Evolutionary conservation across 2,888 invertebrate species (phyloP).

Genomic region (Brachyptera risi): DNA sequence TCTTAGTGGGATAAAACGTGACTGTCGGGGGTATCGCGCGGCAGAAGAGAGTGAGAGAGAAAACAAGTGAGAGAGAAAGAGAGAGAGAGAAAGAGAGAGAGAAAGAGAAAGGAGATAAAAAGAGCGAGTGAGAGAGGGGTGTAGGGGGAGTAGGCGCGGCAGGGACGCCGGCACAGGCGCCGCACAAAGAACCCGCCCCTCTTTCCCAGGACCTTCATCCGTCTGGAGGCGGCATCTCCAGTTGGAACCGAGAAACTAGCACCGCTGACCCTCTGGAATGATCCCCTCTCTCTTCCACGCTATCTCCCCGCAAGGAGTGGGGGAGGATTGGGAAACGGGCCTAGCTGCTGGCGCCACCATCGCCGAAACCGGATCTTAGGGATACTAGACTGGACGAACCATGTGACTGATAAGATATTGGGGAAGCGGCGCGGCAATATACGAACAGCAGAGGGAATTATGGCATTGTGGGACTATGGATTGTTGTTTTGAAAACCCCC

Average conservation of each 20-base stretch:
- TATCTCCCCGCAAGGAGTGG: background rate
- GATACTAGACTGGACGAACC: background rate
- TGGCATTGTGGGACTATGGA: background rate
- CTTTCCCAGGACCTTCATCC: background rate
- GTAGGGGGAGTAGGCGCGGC: slow-evolving; percentile 6
- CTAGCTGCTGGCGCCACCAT: background rate
- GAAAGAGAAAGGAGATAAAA: no score
- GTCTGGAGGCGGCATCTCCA: slow-evolving; percentile 30
- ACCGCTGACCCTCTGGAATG: slow-evolving; percentile 7
- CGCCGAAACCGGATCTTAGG: background rate
- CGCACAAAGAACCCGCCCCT: slow-evolving; percentile 17
- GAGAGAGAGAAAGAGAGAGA: no score
- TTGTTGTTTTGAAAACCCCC: no score
- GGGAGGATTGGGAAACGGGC: background rate
- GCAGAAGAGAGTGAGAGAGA: no score
- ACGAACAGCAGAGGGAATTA: background rate
- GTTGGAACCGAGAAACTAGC: slow-evolving; percentile 26
- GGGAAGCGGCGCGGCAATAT: background rate
- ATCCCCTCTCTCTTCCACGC: background rate
- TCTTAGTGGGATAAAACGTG: slow-evolving; percentile 1
- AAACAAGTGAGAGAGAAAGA: no score
- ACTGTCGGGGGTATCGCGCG: background rate
- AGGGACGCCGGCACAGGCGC: slow-evolving; percentile 15
- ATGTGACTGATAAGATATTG: slow-evolving; percentile 5
- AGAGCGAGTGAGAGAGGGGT: background rate